A percentile compares a stretch with the other conserved stretches of the same genome.
Conservation (phyloP, 2,113 vertebrate species). For the Bubalus kerabau region DNA sequence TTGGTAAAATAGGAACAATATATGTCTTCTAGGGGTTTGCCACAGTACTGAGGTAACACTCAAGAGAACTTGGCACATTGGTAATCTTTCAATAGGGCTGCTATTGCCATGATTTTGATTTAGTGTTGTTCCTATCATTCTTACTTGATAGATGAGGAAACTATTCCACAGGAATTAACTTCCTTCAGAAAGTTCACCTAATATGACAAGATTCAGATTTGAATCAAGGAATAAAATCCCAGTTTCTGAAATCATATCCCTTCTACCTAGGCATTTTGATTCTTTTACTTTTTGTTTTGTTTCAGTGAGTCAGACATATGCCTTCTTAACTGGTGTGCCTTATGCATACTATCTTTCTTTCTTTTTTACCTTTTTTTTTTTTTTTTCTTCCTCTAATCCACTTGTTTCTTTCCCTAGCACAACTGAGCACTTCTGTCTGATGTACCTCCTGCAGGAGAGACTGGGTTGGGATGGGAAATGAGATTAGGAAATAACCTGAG, state of each 20-base stretch:
- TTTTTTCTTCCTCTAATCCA: neutral
- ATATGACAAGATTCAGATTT: neutral
- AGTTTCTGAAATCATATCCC: neutral
- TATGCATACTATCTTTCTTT: neutral
- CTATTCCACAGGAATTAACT: neutral
- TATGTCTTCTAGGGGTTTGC: neutral
- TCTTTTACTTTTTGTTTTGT: neutral
- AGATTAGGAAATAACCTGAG: neutral
- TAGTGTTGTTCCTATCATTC: neutral
- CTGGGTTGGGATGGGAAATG: neutral
- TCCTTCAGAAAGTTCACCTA: neutral
- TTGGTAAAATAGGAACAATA: neutral
- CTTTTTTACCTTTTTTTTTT: neutral
- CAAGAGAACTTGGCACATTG: neutral
- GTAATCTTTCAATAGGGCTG: neutral
- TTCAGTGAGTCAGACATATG: neutral
- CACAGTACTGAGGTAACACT: neutral
- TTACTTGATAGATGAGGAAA: neutral
- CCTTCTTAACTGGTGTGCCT: neutral
- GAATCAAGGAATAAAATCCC: neutral
- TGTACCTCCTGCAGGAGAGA: too few relatives aligned
- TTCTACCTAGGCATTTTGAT: neutral
- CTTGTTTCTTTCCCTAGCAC: neutral
- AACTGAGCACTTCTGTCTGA: neutral
- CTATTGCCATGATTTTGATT: neutral